Conservation (phyloP, 2,113 vertebrate genomes). For the Ifrita kowaldi region DNA sequence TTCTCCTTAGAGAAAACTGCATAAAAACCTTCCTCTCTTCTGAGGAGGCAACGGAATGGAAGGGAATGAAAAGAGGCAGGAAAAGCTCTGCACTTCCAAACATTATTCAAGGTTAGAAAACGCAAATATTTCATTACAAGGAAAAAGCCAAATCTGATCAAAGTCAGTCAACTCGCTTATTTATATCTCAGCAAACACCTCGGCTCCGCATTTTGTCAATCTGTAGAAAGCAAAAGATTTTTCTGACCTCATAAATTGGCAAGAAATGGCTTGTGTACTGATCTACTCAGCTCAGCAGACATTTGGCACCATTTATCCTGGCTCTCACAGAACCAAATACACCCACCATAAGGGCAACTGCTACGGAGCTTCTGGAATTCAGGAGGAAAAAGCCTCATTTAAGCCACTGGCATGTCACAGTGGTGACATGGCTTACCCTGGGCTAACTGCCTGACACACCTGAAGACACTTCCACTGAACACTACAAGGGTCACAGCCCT, state of each 20-base stretch:
- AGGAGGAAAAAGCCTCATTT: neutral
- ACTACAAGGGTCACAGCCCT: fast-evolving
- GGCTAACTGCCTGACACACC: neutral
- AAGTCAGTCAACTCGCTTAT: neutral
- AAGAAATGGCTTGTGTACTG: neutral
- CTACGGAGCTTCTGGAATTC: neutral
- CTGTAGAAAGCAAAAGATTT: neutral
- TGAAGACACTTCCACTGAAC: neutral
- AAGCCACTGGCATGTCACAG: neutral
- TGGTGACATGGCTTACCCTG: neutral
- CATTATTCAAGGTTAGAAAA: neutral
- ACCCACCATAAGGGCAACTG: neutral
- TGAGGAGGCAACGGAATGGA: neutral
- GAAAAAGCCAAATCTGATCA: neutral
- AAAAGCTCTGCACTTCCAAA: neutral
- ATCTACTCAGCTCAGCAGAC: neutral
- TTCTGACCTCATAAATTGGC: neutral
- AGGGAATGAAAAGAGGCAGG: neutral
- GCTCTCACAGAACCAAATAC: neutral
- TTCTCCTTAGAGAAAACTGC: neutral
- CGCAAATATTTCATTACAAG: slow-evolving; percentile 2
- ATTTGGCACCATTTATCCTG: neutral
- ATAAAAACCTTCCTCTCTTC: neutral
- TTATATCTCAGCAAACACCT: neutral
- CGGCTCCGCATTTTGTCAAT: neutral